These are phyloP conservation scores for Grantiella picta DNA, from an alignment of 2,113 vertebrate genomes.

Conservation along the genomic window DNA sequence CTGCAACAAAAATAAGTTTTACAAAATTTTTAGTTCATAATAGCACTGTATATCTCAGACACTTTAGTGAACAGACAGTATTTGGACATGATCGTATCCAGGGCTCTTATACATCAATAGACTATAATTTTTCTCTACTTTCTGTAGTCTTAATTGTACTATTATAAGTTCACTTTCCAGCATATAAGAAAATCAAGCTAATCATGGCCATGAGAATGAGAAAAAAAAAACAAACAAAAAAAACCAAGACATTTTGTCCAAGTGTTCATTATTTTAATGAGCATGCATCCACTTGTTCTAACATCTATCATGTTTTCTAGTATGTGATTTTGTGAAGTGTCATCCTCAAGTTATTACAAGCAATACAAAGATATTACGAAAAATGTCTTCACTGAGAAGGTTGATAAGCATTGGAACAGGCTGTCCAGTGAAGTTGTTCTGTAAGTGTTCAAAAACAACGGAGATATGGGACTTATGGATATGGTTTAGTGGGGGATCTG, in stretches of 20 bases:
- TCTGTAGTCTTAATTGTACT: background rate
- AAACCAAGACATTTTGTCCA: background rate
- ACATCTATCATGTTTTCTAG: background rate
- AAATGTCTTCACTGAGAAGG: background rate
- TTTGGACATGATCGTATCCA: background rate
- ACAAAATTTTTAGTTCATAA: background rate
- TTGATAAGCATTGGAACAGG: background rate
- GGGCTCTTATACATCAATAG: background rate
- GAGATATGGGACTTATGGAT: background rate
- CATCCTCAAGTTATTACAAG: background rate
- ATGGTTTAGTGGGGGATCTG: background rate
- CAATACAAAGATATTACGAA: background rate
- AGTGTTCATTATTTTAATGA: background rate
- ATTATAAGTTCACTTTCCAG: background rate
- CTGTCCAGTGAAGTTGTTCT: background rate
- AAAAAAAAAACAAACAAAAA: background rate
- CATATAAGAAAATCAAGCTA: background rate
- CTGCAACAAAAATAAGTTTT: background rate
- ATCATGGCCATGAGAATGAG: background rate
- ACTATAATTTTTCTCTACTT: background rate
- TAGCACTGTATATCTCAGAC: background rate
- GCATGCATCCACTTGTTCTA: background rate
- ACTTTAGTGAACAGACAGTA: background rate
- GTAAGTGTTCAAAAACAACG: background rate
- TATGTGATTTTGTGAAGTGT: background rate